Base-by-base conservation (phyloP, 2,888 invertebrate species). In the Nemapogon koenigi region DNA sequence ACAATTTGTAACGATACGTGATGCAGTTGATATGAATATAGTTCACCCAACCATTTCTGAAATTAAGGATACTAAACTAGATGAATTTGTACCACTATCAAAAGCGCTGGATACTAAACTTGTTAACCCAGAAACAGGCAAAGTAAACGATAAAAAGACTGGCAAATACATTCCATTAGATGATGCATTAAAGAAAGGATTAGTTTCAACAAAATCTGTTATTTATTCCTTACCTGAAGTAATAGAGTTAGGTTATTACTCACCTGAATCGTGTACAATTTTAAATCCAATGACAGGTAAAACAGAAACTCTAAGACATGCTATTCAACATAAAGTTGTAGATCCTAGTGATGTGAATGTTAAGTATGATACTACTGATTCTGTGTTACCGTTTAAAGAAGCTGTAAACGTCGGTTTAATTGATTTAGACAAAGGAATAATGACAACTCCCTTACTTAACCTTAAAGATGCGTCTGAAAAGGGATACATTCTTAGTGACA, bases 31-130 rank as follows among this genome's bases (percentile, higher is more conserved):
- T 46, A 83, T 90, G 51, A 88, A 89, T 49, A 85, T 94, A 44
- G 83, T 95, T 17, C 91, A 93, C 64, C 87, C 90, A 1, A 87
- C 87, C 43, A 89, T 91, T 47, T 89, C 90, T 3, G 84, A 90
- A 62, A 87, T 93, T 46, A 88, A 88, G 58, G 91, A 94, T 57
- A 87, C 89, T 0, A 82, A 84, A 49, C 83, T 84, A 32, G 86
- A 89, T 38, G 83, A 84, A 46, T 87, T 87, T 46, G 63, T 94
- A 1, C 83, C 89, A 3, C 73, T 95, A 35, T 83, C 85, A 30
- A 88, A 91, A 59, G 91, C 92, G 18, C 71, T 93, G 32, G 75
- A 84, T 33, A 82, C 79, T 26, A 86, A 88, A 49, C 63, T 93
- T 17, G 71, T 93, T 14, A 75, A 89, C 52, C 67, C 87, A 0